A percentile compares a stretch with the other conserved stretches of the same genome.
These are phyloP conservation scores for Rotaria socialis DNA, from an alignment of 2,888 invertebrate species.

Conservation along the genomic window DNA sequence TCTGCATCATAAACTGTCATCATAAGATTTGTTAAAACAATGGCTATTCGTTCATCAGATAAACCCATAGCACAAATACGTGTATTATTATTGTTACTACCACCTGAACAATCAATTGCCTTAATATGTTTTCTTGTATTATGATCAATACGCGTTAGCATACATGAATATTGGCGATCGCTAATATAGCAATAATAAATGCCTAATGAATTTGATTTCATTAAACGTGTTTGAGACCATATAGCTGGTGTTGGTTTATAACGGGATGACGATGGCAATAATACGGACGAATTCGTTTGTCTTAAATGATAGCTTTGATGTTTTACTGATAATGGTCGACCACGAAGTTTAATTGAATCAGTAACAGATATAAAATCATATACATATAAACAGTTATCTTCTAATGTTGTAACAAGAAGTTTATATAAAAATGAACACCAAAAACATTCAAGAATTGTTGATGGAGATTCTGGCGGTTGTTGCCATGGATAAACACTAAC, in stretches of 20 bases:
- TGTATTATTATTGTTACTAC: not conserved
- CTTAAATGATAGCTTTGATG: no score
- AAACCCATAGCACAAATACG: slow-evolving; percentile 24
- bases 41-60: not conserved
- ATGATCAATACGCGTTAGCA: slow-evolving; percentile 28
- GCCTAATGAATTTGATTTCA: not conserved
- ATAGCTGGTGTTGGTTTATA: not conserved
- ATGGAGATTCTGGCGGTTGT: not conserved
- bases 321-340: slow-evolving; percentile 13
- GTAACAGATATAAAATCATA: not conserved
- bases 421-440: slow-evolving; percentile 25
- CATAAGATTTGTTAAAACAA: slow-evolving; percentile 16
- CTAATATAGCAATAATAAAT: slow-evolving; percentile 26
- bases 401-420: slow-evolving; percentile 19
- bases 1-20: not conserved
- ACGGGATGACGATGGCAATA: not conserved
- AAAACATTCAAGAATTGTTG: slow-evolving; percentile 17
- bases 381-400: not conserved
- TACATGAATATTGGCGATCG: not conserved
- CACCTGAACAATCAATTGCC: slow-evolving; percentile 20
- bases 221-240: not conserved
- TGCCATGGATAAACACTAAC: slow-evolving; percentile 32
- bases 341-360: slow-evolving; percentile 6
- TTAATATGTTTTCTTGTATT: slow-evolving; percentile 1
- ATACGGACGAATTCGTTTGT: not conserved